Percentiles rank a stretch among this genome's conserved stretches.
These are phyloP conservation scores for Drosophila flavopinicola DNA, from an alignment of 2,888 invertebrate genomes.

Conservation along the genomic window DNA sequence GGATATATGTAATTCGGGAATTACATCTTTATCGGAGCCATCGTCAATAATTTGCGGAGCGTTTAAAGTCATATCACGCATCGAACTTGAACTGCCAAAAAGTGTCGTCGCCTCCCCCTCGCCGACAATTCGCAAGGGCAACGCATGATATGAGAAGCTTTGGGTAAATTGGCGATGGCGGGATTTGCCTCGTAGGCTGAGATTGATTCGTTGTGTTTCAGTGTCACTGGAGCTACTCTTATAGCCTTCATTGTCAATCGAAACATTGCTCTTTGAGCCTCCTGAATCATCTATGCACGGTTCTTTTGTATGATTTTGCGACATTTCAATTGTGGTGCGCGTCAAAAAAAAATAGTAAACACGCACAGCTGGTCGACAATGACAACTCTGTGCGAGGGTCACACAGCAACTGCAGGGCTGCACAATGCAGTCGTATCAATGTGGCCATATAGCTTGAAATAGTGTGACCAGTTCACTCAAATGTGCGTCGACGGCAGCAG, in stretches of 20 bases:
- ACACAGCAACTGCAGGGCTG: slow-evolving; percentile 7
- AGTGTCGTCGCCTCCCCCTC: slow-evolving; percentile 11
- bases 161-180: slow-evolving; percentile 31
- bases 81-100: slow-evolving; percentile 21
- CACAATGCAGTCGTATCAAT: slow-evolving; percentile 8
- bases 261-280: not conserved
- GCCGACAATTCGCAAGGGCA: slow-evolving; percentile 48
- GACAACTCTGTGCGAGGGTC: slow-evolving; percentile 29
- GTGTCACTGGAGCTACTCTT: slow-evolving; percentile 36
- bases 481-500: slow-evolving; percentile 47
- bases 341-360: slow-evolving; percentile 4
- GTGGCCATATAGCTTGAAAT: slow-evolving; percentile 1
- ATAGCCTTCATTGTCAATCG: slow-evolving; percentile 2
- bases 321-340: slow-evolving; percentile 40
- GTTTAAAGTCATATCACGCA: slow-evolving; percentile 50
- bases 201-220: slow-evolving; percentile 44
- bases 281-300: not conserved
- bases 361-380: slow-evolving; percentile 33
- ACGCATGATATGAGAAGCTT: slow-evolving; percentile 43
- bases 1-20: slow-evolving; percentile 62
- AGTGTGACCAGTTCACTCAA: slow-evolving; percentile 50
- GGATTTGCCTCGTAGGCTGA: slow-evolving; percentile 42
- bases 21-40: slow-evolving; percentile 47
- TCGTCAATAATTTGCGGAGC: slow-evolving; percentile 55
- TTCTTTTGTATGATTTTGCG: slow-evolving; percentile 11